Base-by-base conservation (phyloP, 2,797 vertebrate genomes). In the Dendrocincla fuliginosa region DNA sequence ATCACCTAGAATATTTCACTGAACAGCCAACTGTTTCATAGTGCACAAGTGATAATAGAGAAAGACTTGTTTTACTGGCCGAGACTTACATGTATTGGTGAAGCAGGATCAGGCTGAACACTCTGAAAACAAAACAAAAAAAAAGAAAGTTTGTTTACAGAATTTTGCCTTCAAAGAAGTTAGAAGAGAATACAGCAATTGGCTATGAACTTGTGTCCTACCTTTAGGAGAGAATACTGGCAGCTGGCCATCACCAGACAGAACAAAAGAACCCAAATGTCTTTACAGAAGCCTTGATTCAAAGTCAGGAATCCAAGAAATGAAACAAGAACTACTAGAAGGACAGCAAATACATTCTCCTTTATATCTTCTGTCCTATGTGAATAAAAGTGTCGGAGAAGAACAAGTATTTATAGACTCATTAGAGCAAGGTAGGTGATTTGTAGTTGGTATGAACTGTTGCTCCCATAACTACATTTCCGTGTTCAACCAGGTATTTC, bases 191-290 rank as follows among this genome's bases (percentile, higher is more conserved):
- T 70, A 84, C 57, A 86, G 27, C 30, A 67, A 35, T 3, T 55
- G 33, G 37, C 37, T 57, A 19, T 53, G 32, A 91, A 85, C 32
- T 17, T 52, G 39, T 81, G 16, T 61, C 97, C 95, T 98, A 99
- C 99, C 99, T 99, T 99, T 63, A 99, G 96, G 89, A 99, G 97
- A 41, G 99, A 99, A 96, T 99, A 99, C 96, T 99, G 99, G 97
- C 99, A 99, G 96, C 99, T 99, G 88, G 99, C 99, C 91, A 99
- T 99, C 90, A 99, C 98, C 1, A 99, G 97, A 95, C 99, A 99
- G 97, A 99, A 99, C 96, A 99, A 98, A 44, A 99, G 98, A 42
- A 99, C 98, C 98, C 99, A 99, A 92, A 99, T 98, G 83, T 99
- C 99, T 97, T 98, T 99, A 98, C 99, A 99, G 95, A 99, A 99